Percentiles rank a stretch among this genome's conserved stretches.
Conservation (phyloP, 2,797 vertebrate genomes). For the Tenualosa thibaudeaui region DNA sequence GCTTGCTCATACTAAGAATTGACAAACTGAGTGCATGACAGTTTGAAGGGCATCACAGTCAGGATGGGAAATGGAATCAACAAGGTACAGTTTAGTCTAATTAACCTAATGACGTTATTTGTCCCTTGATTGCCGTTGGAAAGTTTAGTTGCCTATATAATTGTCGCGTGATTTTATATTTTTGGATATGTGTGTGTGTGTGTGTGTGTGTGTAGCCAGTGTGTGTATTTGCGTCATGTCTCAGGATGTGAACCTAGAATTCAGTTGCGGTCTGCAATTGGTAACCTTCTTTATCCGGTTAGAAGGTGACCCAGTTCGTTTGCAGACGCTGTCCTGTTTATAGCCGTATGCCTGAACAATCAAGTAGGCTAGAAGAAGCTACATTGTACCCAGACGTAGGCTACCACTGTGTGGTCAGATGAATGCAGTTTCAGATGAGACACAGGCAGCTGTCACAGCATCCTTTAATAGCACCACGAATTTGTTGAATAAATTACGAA, state of each 20-base stretch:
- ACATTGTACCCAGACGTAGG: background rate
- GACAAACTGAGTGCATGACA: slow-evolving; percentile 10
- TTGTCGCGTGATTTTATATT: background rate
- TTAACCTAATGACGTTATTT: background rate
- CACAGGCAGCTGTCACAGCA: background rate
- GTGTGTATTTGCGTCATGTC: slow-evolving; percentile 21
- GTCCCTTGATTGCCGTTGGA: background rate
- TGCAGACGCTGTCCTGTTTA: slow-evolving; percentile 1
- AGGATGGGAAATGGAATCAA: slow-evolving; percentile 79
- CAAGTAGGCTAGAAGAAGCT: background rate
- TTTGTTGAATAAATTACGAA: background rate
- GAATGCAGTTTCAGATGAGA: background rate
- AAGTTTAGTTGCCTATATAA: background rate
- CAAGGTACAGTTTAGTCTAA: slow-evolving; percentile 62
- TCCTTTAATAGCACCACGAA: background rate
- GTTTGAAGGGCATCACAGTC: slow-evolving; percentile 30
- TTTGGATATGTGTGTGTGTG: slow-evolving; percentile 1
- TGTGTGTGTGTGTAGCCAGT: background rate
- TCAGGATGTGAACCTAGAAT: slow-evolving; percentile 8
- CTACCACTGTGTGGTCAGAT: background rate
- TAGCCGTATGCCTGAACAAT: background rate
- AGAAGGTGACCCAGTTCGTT: background rate
- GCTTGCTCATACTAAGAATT: slow-evolving; percentile 21
- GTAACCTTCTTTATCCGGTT: background rate
- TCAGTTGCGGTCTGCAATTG: background rate